Conservation (phyloP, 2,888 invertebrate genomes). For the Chalcis sispes region DNA sequence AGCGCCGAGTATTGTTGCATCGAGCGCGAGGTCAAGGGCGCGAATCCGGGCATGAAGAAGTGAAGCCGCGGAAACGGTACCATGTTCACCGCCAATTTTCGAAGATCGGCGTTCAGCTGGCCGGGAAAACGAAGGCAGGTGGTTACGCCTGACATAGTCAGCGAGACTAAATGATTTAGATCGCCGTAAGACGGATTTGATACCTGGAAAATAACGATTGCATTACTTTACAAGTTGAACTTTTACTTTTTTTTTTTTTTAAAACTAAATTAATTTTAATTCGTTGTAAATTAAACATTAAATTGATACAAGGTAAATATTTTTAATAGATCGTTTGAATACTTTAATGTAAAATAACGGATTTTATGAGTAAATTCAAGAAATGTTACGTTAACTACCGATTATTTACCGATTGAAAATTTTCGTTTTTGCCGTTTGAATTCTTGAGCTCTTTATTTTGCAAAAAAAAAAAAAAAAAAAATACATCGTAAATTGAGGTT, state of each 20-base stretch:
- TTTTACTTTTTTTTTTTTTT: not conserved
- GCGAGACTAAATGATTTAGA: constrained; percentile 92
- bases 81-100: constrained; percentile 97
- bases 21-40: constrained; percentile 86
- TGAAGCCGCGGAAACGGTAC: constrained; percentile 94
- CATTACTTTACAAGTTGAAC: not conserved
- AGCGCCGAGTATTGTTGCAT: constrained; percentile 85
- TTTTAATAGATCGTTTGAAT: too few species aligned
- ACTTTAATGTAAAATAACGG: too few species aligned
- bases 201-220: constrained; percentile 68
- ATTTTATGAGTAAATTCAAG: too few species aligned
- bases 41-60: constrained; percentile 93
- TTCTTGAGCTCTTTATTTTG: too few species aligned
- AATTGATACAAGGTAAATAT: too few species aligned
- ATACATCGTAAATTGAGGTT: too few species aligned
- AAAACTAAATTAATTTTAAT: not conserved
- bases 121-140: constrained; percentile 95
- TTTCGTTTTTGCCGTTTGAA: too few species aligned
- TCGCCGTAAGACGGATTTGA: constrained; percentile 95
- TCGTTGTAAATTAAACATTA: too few species aligned
- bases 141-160: constrained; percentile 92
- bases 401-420: too few species aligned
- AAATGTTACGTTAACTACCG: too few species aligned
- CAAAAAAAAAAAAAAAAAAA: too few species aligned
- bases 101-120: constrained; percentile 94